Conservation (phyloP, 1,140 invertebrate genomes). For the Diachasma alloeum region DNA sequence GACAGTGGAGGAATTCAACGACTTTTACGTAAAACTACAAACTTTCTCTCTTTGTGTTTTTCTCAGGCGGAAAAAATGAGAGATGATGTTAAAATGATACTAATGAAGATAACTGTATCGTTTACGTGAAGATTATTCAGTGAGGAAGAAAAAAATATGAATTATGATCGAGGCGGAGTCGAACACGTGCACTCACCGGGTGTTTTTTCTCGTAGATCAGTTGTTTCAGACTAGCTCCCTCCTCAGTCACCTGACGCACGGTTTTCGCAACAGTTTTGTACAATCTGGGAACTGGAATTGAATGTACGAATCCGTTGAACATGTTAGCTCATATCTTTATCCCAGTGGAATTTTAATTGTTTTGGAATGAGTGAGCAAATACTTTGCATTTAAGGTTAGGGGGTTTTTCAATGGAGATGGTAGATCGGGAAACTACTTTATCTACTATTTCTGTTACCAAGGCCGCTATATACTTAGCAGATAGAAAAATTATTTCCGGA, state of each 20-base stretch:
- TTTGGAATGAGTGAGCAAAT: conserved; percentile 1
- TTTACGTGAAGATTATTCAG: too few species aligned
- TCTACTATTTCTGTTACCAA: not conserved
- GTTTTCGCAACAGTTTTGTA: conserved; percentile 78
- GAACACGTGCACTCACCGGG: conserved; percentile 61
- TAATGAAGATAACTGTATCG: not conserved
- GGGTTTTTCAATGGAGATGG: not conserved
- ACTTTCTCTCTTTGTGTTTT: too few species aligned
- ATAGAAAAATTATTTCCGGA: too few species aligned
- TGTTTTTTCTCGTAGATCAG: conserved; percentile 76
- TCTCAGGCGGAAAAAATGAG: too few species aligned
- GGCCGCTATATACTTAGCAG: too few species aligned
- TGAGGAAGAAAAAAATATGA: not conserved
- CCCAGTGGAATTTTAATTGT: not conserved
- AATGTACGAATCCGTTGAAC: conserved; percentile 69
- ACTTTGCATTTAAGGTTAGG: conserved; percentile 8
- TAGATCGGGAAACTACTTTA: not conserved
- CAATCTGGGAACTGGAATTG: conserved; percentile 78
- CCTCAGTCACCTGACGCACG: conserved; percentile 71
- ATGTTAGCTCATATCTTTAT: conserved; percentile 39
- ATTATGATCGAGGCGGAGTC: not conserved
- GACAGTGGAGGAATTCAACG: too few species aligned
- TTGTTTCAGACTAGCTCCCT: conserved; percentile 76
- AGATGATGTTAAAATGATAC: too few species aligned
- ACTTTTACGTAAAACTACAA: too few species aligned